Evolutionary conservation across 2,113 vertebrate genomes (phyloP), one percentile per base, ranked within the genome.

Genomic region (Sinosuthora webbiana): DNA sequence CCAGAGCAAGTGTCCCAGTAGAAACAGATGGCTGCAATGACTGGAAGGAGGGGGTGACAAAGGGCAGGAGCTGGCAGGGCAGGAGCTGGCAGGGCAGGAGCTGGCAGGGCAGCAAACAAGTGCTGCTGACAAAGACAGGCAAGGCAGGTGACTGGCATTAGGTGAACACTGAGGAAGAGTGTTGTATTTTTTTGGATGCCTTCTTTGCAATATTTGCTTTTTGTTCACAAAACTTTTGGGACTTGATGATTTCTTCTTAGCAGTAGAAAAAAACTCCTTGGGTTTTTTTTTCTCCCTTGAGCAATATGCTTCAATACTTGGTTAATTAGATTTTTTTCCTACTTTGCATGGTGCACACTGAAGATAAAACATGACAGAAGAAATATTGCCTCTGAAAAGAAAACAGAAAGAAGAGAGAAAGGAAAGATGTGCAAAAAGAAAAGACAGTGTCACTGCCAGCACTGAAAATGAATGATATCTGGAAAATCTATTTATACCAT

Each of bases 41-140:
- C 18, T 70, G 31, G 28, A 71, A 75, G 18, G 0, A 67, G 28
- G 25, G 6, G 35, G 13, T 50, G 45, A 62, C 41, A 70, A 62
- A 62, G 15, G 14, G 20, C 23, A 76, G 45, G 65, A 30, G 31
- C 24, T 50, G 49, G 24, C 49, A 50, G 37, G 37, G 21, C 21
- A 79, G 27, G 12, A 78, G 23, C 21, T 31, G 47, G 20, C 35
- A 60, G 21, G 33, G 7, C 21, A 79, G 31, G 12, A 78, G 23
- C 20, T 31, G 47, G 20, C 35, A 60, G n/a, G 33, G 7, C 23
- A 52, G 21, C 0, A 6, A 79, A 64, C 0, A 0, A 73, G 7
- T 22, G 20, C 5, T 74, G 20, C 17, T 69, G 55, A 7, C 33
- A 59, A 44, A 89, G 52, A 31, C 15, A 56, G 27, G 11, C 25